phyloP scores from a whole-genome alignment of 1,140 invertebrate species.

The Ceratina japonica region DNA sequence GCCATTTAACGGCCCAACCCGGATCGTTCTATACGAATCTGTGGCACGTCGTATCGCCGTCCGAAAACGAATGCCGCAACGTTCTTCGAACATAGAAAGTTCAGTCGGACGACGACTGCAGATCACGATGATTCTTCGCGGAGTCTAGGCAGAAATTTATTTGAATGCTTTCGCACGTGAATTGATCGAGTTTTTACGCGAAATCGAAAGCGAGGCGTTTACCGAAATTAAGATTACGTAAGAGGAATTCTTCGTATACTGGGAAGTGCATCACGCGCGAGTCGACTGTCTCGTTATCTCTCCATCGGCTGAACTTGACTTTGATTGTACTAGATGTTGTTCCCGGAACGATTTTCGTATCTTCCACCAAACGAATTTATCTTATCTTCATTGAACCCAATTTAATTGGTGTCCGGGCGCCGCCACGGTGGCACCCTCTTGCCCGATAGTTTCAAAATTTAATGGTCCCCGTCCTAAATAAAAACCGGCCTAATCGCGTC shows the following conservation, averaged over 20 bases:
- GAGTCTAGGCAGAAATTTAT: background rate
- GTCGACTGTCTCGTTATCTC: slow-evolving; percentile 3
- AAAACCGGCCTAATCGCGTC: background rate
- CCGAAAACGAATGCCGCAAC: too few species aligned
- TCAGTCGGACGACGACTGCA: too few species aligned
- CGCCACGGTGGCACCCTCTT: background rate
- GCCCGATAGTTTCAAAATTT: background rate
- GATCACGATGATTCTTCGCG: background rate
- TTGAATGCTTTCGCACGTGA: background rate
- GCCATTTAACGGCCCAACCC: background rate
- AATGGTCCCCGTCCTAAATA: background rate
- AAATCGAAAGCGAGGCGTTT: background rate
- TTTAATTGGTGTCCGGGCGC: slow-evolving; percentile 2
- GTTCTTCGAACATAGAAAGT: too few species aligned
- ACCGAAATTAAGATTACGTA: background rate
- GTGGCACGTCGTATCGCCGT: background rate
- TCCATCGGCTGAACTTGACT: slow-evolving; percentile 27
- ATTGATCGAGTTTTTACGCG: too few species aligned
- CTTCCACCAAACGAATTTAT: slow-evolving; percentile 10
- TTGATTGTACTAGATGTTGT: slow-evolving; percentile 1
- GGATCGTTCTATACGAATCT: background rate
- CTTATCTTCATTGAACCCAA: slow-evolving; percentile 32
- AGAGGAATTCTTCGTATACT: background rate
- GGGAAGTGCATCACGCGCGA: background rate
- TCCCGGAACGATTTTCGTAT: slow-evolving; percentile 15